Percentiles rank a stretch among this genome's conserved stretches.
Conservation (phyloP, 2,888 invertebrate genomes). For the Incurvaria masculella region DNA sequence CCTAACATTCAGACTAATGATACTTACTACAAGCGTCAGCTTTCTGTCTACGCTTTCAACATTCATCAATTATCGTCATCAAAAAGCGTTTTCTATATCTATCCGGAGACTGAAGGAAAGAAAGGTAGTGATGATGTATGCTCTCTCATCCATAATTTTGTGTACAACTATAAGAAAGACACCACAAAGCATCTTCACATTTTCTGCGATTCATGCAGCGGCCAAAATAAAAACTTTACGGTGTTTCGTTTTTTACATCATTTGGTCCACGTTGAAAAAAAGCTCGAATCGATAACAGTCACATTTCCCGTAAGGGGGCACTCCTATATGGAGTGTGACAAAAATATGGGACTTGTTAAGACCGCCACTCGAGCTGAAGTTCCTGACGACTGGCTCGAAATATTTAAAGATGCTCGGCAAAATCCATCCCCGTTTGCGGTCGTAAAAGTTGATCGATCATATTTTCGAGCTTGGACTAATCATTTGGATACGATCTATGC, state of each 20-base stretch:
- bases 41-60: slow-evolving; percentile 18
- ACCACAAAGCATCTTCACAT: slow-evolving; percentile 15
- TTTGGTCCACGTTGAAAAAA: slow-evolving; percentile 15
- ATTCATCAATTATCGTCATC: slow-evolving; percentile 15
- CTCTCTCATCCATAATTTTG: slow-evolving; percentile 16
- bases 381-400: no score
- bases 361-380: no score
- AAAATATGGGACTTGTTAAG: no score
- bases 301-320: slow-evolving; percentile 21
- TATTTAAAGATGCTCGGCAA: no score
- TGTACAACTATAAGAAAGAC: slow-evolving; percentile 11
- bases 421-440: no score
- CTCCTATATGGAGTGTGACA: no score
- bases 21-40: slow-evolving; percentile 18
- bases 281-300: slow-evolving; percentile 16
- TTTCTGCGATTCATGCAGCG: slow-evolving; percentile 21
- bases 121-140: slow-evolving; percentile 20
- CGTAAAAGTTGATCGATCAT: no score
- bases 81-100: slow-evolving; percentile 17
- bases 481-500: no score
- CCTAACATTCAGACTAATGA: slow-evolving; percentile 17
- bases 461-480: no score
- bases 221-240: slow-evolving; percentile 22
- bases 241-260: slow-evolving; percentile 19
- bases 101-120: slow-evolving; percentile 17